Base-by-base conservation (phyloP, 35 echinoderm and acorn worm species). In the Chiridota heheva region DNA sequence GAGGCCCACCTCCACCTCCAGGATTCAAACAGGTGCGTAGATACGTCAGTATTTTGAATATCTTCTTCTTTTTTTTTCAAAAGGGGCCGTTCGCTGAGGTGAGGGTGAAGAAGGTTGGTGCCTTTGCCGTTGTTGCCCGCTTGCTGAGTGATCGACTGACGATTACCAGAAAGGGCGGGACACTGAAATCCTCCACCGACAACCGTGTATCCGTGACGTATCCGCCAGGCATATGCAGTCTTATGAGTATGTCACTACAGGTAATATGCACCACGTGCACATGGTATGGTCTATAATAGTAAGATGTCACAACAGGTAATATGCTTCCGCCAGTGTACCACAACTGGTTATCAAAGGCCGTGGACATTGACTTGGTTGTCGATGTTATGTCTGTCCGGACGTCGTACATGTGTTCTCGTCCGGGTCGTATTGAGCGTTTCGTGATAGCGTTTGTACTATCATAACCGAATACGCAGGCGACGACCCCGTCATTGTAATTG, bases 101-200 rank as follows among this genome's bases (percentile, higher is more conserved):
- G 1, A 82, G 48, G 43, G 81, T 77, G 0, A 91, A 30, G 42
- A 70, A 67, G 6, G 32, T 86, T 5, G 84, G 78, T 57, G 73
- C 81, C 2, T 97, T 91, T 69, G 94, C 89, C 27, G 94, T 97
- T 13, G 84, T 97, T 24, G 80, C 84, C 26, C 67, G 85, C 15
- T 81, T 81, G 29, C 48, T 73, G 25, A 84, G 73, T 61, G 94
- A 97, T 39, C 70, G 85, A n/a, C 60, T 77, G 17, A 97, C 94
- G 17, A 87, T 97, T n/a, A 91, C 78, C 16, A 97, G 91, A 81
- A 97, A 97, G 76, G 94, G 94, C 16, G 94, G 94, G 6, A 60
- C 73, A 0, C 18, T 97, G 46, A 97, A 97, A 53, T 97, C 94
- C 0, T 88, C 88, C 8, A 71, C 65, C 13, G 94, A 97, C 26